phyloP scores from a whole-genome alignment of 2,888 invertebrate species.

The Lasioglossum malachurum region DNA sequence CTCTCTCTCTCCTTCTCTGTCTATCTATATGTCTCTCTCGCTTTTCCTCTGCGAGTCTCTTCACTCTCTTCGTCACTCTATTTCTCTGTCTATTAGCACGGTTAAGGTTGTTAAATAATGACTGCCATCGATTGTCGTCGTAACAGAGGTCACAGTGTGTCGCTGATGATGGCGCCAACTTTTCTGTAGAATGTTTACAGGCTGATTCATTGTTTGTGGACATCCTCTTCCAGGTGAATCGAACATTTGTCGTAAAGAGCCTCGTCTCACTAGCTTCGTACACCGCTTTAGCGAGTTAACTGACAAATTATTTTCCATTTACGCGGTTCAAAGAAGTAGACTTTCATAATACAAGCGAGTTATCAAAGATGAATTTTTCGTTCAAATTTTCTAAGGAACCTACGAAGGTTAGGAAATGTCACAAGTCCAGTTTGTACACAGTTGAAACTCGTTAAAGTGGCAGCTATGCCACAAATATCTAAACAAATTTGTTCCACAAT shows the following conservation, averaged over 20 bases:
- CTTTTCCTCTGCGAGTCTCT: too few relatives aligned
- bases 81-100: slow-evolving; percentile 25
- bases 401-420: too few relatives aligned
- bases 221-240: neutral
- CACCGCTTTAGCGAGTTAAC: neutral
- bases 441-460: too few relatives aligned
- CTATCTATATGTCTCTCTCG: neutral
- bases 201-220: neutral
- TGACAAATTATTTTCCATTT: neutral
- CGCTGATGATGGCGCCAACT: slow-evolving; percentile 14
- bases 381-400: too few relatives aligned
- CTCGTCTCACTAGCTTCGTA: neutral
- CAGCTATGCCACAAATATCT: too few relatives aligned
- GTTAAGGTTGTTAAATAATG: slow-evolving; percentile 27
- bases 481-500: neutral
- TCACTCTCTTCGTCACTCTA: neutral
- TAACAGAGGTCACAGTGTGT: slow-evolving; percentile 23
- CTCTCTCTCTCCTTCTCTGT: slow-evolving; percentile 19
- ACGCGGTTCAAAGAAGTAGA: neutral
- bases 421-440: too few relatives aligned
- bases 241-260: neutral
- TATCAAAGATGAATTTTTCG: neutral
- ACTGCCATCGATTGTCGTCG: slow-evolving; percentile 30
- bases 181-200: neutral
- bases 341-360: too few relatives aligned